A percentile compares a stretch with the other conserved stretches of the same genome.
phyloP scores from a whole-genome alignment of 2,797 vertebrate species.

The Hapalemur alaotrensis region DNA sequence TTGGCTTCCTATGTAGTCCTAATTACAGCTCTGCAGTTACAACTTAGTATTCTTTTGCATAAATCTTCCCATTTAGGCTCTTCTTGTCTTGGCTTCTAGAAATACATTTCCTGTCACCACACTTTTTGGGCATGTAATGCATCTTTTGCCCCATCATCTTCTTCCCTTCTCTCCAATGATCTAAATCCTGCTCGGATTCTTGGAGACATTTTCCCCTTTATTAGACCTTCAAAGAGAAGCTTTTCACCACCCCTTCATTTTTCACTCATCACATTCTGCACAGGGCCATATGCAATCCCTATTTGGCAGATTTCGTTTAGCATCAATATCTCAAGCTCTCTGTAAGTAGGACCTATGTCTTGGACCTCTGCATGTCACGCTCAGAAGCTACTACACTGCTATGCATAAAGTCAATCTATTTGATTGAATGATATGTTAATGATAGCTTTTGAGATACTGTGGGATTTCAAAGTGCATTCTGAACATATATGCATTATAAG shows the following conservation, averaged over 20 bases:
- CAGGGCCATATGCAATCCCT: neutral
- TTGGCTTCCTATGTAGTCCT: neutral
- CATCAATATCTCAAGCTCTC: neutral
- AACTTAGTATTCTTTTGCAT: neutral
- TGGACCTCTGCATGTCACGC: neutral
- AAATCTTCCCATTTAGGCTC: neutral
- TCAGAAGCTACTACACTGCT: neutral
- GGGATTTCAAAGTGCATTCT: conserved; percentile 3
- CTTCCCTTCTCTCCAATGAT: neutral
- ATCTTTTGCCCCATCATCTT: neutral
- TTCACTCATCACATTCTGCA: neutral
- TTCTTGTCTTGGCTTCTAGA: neutral
- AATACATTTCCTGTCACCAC: neutral
- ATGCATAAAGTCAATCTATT: neutral
- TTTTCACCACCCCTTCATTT: neutral
- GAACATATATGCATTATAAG: neutral
- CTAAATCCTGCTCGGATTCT: neutral
- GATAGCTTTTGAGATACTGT: neutral
- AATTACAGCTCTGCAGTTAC: neutral
- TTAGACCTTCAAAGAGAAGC: neutral
- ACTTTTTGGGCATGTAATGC: neutral
- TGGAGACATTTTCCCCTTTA: neutral
- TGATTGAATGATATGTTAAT: neutral
- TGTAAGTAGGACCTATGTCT: neutral
- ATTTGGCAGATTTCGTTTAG: neutral